phyloP scores from a whole-genome alignment of 2,888 invertebrate species.

The Dione vanillae region DNA sequence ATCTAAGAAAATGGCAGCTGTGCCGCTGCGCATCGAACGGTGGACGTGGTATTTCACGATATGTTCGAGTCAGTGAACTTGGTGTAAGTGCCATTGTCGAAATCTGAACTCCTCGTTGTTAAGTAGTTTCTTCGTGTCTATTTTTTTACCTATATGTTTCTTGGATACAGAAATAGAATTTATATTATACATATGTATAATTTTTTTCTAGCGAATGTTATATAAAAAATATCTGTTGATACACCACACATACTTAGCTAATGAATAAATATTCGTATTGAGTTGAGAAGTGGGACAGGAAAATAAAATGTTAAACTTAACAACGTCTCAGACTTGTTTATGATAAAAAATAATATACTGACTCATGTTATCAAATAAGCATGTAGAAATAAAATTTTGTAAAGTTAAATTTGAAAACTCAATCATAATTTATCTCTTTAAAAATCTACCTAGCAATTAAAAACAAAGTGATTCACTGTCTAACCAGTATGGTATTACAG shows the following conservation, averaged over 20 bases:
- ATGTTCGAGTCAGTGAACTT: no score
- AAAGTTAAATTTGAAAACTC: background rate
- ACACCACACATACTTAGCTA: background rate
- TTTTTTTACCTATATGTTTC: background rate
- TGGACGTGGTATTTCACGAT: no score
- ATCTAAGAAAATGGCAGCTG: no score
- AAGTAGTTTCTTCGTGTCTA: no score
- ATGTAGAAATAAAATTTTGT: background rate
- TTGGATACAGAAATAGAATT: background rate
- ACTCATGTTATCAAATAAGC: background rate
- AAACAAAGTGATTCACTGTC: background rate
- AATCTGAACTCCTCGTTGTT: no score
- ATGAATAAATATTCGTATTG: slow-evolving; percentile 16
- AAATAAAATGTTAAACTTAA: slow-evolving; percentile 26
- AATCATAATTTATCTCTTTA: background rate
- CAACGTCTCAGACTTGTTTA: slow-evolving; percentile 22
- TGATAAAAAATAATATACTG: slow-evolving; percentile 10
- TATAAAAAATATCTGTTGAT: background rate
- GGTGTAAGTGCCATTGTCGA: no score
- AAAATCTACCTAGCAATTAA: background rate
- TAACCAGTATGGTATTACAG: background rate
- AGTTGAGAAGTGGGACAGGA: slow-evolving; percentile 33
- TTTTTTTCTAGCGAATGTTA: background rate
- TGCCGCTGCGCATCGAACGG: no score
- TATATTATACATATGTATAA: background rate